Percentiles rank a stretch among this genome's conserved stretches.
phyloP scores from a whole-genome alignment of 1,140 invertebrate genomes.

The Pteromalus puparum region DNA sequence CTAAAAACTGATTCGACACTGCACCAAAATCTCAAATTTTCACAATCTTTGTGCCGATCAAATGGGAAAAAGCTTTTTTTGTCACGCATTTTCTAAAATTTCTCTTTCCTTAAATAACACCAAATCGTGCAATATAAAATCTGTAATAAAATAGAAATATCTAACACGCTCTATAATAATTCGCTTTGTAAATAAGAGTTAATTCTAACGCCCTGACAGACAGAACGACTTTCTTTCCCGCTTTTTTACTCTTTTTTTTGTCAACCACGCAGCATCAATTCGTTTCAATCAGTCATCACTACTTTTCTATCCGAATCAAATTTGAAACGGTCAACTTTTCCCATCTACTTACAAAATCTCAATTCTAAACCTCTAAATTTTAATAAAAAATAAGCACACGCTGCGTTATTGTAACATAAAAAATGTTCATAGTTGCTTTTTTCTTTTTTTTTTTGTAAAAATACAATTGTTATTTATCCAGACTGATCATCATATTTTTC shows the following conservation, averaged over 20 bases:
- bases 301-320: conserved; percentile 13
- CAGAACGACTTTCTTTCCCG: conserved; percentile 36
- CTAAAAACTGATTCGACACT: conserved; percentile 23
- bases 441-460: conserved; percentile 52
- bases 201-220: conserved; percentile 40
- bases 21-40: conserved; percentile 23
- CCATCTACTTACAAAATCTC: conserved; percentile 8
- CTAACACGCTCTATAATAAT: conserved; percentile 60
- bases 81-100: conserved; percentile 31
- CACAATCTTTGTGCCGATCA: conserved; percentile 15
- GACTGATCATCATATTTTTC: conserved; percentile 27
- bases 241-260: not conserved
- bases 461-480: conserved; percentile 36
- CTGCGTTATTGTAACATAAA: conserved; percentile 38
- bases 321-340: conserved; percentile 20
- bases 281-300: conserved; percentile 18
- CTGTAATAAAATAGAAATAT: conserved; percentile 69
- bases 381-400: conserved; percentile 40
- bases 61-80: conserved; percentile 33
- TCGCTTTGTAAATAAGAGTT: conserved; percentile 61
- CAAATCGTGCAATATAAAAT: conserved; percentile 63
- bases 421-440: conserved; percentile 47
- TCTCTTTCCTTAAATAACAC: conserved; percentile 55
- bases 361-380: conserved; percentile 26
- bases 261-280: conserved; percentile 18